A percentile compares a stretch with the other conserved stretches of the same genome.
Conservation (phyloP, 2,113 vertebrate species). For the Tachysurus fulvidraco region DNA sequence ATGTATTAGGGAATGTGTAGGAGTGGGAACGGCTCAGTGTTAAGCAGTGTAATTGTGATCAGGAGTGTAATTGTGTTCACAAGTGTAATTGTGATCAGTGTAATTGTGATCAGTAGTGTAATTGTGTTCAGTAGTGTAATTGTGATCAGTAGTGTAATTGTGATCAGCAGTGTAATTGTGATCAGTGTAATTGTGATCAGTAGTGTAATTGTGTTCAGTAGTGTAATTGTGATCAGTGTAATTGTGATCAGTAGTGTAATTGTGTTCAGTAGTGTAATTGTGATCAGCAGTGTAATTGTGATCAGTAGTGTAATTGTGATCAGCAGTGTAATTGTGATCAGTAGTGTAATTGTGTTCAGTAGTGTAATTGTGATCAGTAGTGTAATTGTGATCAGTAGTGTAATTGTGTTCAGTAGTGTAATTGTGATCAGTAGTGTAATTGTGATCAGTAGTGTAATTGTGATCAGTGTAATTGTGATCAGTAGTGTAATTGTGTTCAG, state of each 20-base stretch:
- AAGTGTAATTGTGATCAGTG: not conserved
- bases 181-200: too few species aligned
- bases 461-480: not conserved
- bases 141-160: not conserved
- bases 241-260: too few species aligned
- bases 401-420: not conserved
- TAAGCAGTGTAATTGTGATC: not conserved
- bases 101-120: not conserved
- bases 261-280: not conserved
- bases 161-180: not conserved
- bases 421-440: not conserved
- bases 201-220: not conserved
- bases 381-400: too few species aligned
- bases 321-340: not conserved
- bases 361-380: not conserved
- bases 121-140: not conserved
- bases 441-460: not conserved
- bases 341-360: not conserved
- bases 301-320: too few species aligned
- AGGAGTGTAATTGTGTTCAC: not conserved
- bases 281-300: not conserved
- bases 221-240: not conserved
- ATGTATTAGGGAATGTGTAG: not conserved
- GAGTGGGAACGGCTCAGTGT: not conserved
- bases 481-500: too few species aligned